A percentile compares a stretch with the other conserved stretches of the same genome.
These are phyloP conservation scores for Entomobrya proxima DNA, from an alignment of 2,888 invertebrate species.

Conservation along the genomic window DNA sequence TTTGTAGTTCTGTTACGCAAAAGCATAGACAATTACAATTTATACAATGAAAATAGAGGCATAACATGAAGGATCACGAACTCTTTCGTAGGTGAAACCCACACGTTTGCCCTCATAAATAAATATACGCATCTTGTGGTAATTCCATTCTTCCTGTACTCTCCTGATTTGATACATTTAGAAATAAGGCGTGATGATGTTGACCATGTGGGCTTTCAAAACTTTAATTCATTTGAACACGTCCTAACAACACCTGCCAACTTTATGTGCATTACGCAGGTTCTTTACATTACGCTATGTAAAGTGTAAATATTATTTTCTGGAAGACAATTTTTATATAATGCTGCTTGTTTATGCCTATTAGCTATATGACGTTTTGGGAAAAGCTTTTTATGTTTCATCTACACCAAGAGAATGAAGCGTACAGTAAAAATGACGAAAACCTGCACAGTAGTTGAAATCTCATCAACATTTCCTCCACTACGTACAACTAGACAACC, in stretches of 20 bases:
- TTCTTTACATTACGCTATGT: neutral
- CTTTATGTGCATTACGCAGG: neutral
- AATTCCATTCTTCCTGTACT: conserved; percentile 25
- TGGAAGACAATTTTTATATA: neutral
- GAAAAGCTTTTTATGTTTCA: neutral
- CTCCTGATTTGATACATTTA: conserved; percentile 29
- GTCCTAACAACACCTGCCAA: neutral
- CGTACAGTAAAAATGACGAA: neutral
- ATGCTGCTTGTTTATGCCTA: neutral
- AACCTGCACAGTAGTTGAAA: conserved; percentile 41
- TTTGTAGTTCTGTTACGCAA: neutral
- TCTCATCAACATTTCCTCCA: conserved; percentile 33
- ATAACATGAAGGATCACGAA: conserved; percentile 57
- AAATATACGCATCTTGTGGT: neutral
- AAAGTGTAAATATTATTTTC: neutral
- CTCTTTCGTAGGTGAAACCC: conserved; percentile 45
- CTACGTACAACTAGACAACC: neutral
- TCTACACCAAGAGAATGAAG: neutral
- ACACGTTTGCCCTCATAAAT: conserved; percentile 49
- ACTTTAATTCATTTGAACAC: too few relatives aligned
- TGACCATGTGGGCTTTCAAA: neutral
- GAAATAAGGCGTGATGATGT: conserved; percentile 37
- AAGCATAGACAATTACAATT: conserved; percentile 40
- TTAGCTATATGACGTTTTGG: neutral
- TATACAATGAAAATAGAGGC: conserved; percentile 43